Conservation (phyloP, 2,113 vertebrate genomes). For the Solenodon paradoxus region DNA sequence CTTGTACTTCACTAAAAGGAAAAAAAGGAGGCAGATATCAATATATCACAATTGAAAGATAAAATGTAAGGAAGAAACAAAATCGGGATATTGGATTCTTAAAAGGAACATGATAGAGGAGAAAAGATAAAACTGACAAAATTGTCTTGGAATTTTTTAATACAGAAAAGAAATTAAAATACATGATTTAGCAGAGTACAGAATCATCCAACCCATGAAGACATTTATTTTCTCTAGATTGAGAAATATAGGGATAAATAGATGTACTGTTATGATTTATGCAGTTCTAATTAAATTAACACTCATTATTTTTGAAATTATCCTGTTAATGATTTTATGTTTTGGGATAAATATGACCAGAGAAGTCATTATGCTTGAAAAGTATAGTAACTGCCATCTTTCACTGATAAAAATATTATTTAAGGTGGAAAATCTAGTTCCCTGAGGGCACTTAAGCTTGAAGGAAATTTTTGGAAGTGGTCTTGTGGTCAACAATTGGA, state of each 20-base stretch:
- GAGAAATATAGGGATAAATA: not conserved
- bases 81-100: rapidly evolving
- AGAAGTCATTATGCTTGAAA: not conserved
- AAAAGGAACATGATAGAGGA: not conserved
- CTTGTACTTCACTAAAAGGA: not conserved
- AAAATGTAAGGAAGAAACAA: not conserved
- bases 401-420: not conserved
- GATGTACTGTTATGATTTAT: not conserved
- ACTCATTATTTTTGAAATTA: not conserved
- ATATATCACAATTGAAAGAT: not conserved
- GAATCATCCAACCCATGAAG: not conserved
- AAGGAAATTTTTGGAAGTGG: not conserved
- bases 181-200: not conserved
- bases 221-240: not conserved
- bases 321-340: not conserved
- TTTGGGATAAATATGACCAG: not conserved
- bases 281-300: not conserved
- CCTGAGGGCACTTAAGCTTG: not conserved
- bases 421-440: not conserved
- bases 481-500: not conserved
- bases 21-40: not conserved
- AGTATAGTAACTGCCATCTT: not conserved
- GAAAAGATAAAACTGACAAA: not conserved
- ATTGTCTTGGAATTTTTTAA: not conserved
- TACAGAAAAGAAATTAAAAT: not conserved